Percentiles rank a stretch among this genome's conserved stretches.
These are phyloP conservation scores for Tylochromis polylepis DNA, from an alignment of 2,113 vertebrate genomes.

Conservation along the genomic window DNA sequence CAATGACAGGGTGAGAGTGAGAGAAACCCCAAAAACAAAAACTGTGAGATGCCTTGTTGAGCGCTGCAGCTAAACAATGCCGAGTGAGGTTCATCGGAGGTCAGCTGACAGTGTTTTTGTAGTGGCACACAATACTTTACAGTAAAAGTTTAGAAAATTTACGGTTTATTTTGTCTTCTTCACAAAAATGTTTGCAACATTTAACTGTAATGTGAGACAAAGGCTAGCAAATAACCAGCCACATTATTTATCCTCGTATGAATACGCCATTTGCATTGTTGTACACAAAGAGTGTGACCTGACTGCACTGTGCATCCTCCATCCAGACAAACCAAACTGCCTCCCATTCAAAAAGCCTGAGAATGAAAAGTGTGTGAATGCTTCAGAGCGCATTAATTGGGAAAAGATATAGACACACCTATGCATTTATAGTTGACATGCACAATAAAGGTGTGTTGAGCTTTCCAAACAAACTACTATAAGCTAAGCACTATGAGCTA, in stretches of 20 bases:
- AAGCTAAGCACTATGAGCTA: no score
- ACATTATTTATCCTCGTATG: not conserved
- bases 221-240: slow-evolving; percentile 9
- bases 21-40: slow-evolving; percentile 32
- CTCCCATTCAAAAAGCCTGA: not conserved
- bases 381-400: not conserved
- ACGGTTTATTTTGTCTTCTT: slow-evolving; percentile 8
- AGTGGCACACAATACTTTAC: slow-evolving; percentile 22
- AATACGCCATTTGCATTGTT: not conserved
- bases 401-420: not conserved
- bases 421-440: slow-evolving; percentile 5
- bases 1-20: slow-evolving; percentile 37
- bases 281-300: not conserved
- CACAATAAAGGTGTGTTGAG: slow-evolving; percentile 20
- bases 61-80: slow-evolving; percentile 42
- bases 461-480: slow-evolving; percentile 15
- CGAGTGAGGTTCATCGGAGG: slow-evolving; percentile 12
- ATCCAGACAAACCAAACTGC: not conserved
- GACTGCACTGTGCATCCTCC: not conserved
- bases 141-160: slow-evolving; percentile 26
- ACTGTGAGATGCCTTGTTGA: slow-evolving; percentile 20
- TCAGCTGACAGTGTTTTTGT: slow-evolving; percentile 29
- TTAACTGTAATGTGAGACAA: slow-evolving; percentile 9
- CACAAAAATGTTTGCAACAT: slow-evolving; percentile 28
- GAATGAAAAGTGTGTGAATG: not conserved